Evolutionary conservation across 2,797 vertebrate genomes (phyloP).

Genomic region (Acanthurus tractus): DNA sequence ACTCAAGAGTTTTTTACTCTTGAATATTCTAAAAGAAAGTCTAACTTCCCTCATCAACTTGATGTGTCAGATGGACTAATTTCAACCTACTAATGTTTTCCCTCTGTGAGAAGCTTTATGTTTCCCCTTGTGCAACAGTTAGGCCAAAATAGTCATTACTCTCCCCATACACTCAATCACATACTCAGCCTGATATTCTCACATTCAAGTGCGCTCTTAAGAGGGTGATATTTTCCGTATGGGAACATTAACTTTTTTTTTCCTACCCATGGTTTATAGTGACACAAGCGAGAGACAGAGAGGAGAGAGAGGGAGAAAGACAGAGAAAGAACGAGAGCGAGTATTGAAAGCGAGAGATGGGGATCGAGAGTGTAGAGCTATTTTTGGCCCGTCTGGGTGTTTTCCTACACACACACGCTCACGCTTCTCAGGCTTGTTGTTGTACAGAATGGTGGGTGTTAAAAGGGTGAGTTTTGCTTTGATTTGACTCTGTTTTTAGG

Average conservation of each 20-base stretch:
- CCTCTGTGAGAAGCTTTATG: slow-evolving; percentile 29
- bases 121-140: slow-evolving; percentile 60
- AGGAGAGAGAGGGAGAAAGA: slow-evolving; percentile 7
- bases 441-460: slow-evolving; percentile 77
- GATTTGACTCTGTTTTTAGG: slow-evolving; percentile 51
- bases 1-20: background rate
- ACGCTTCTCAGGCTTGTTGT: slow-evolving; percentile 71
- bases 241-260: slow-evolving; percentile 60
- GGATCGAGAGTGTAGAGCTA: slow-evolving; percentile 61
- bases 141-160: slow-evolving; percentile 45
- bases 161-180: slow-evolving; percentile 55
- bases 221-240: slow-evolving; percentile 72
- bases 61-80: slow-evolving; percentile 21
- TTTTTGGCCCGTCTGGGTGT: slow-evolving; percentile 76
- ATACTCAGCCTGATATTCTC: slow-evolving; percentile 51
- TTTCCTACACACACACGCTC: slow-evolving; percentile 68
- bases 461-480: slow-evolving; percentile 69
- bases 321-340: slow-evolving; percentile 19
- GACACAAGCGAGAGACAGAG: slow-evolving; percentile 46
- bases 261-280: slow-evolving; percentile 47
- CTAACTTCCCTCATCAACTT: background rate
- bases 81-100: slow-evolving; percentile 50
- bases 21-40: background rate
- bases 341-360: slow-evolving; percentile 71
- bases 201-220: slow-evolving; percentile 41